Conservation (phyloP, 2,888 invertebrate species). For the Cephus rjabovi region DNA sequence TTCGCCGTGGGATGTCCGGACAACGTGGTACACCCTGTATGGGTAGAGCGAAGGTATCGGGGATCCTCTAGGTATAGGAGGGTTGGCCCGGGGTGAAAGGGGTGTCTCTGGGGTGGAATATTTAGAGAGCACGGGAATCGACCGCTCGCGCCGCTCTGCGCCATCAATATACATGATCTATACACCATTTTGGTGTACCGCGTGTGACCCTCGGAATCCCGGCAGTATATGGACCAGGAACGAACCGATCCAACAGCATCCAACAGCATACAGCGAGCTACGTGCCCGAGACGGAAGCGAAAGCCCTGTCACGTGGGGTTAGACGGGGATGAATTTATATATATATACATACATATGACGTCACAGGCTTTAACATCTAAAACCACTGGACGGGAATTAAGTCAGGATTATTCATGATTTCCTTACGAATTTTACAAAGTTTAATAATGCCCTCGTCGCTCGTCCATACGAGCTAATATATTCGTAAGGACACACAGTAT, state of each 20-base stretch:
- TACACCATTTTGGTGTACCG: constrained; percentile 45
- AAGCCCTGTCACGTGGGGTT: constrained; percentile 17
- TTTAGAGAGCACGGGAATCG: constrained; percentile 56
- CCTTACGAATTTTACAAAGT: too few relatives aligned
- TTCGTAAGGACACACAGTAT: too few relatives aligned
- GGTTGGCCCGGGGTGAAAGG: constrained; percentile 11
- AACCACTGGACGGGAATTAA: constrained; percentile 56
- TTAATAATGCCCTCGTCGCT: too few relatives aligned
- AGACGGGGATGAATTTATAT: constrained; percentile 55
- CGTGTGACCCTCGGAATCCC: constrained; percentile 10
- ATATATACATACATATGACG: constrained; percentile 58
- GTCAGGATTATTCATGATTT: constrained; percentile 33
- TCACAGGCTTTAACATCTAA: constrained; percentile 60
- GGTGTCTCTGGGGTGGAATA: constrained; percentile 44
- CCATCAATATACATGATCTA: constrained; percentile 59
- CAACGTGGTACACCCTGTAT: neutral
- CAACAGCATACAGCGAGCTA: constrained; percentile 30
- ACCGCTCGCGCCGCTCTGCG: constrained; percentile 48
- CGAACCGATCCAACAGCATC: too few relatives aligned
- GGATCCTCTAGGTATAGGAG: neutral
- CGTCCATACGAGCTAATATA: too few relatives aligned
- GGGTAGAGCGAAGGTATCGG: neutral
- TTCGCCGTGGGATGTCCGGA: neutral
- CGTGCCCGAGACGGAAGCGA: constrained; percentile 57
- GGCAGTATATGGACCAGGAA: too few relatives aligned